These are phyloP conservation scores for Choreutis nemorana DNA, from an alignment of 2,888 invertebrate genomes.

Conservation along the genomic window DNA sequence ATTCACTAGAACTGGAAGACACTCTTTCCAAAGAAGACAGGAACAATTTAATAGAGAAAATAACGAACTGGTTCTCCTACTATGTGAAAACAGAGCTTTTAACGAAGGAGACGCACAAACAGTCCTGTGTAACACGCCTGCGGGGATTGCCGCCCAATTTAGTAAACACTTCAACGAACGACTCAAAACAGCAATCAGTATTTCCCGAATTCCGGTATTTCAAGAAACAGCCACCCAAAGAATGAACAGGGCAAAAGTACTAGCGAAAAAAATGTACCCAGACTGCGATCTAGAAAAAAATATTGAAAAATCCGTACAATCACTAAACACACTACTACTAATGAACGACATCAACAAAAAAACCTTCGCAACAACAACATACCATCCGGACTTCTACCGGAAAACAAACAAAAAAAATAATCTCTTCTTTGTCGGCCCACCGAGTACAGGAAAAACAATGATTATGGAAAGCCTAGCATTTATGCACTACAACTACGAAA, in stretches of 20 bases:
- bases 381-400: conserved; percentile 6
- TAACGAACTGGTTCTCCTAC: conserved; percentile 7
- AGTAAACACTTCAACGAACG: conserved; percentile 9
- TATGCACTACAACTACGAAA: conserved; percentile 13
- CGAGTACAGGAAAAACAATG: conserved; percentile 15
- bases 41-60: conserved; percentile 1
- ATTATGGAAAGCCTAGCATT: conserved; percentile 15
- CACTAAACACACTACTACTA: too few species aligned
- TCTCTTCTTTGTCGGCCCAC: conserved; percentile 12
- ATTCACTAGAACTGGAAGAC: too few species aligned
- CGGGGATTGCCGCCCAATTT: conserved; percentile 13
- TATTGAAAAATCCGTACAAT: too few species aligned
- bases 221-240: conserved; percentile 5
- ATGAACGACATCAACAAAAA: not conserved
- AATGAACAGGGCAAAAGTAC: conserved; percentile 6
- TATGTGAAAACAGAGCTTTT: conserved; percentile 11
- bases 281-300: too few species aligned
- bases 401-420: conserved; percentile 10
- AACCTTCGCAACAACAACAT: not conserved
- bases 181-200: conserved; percentile 9
- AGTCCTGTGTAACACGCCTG: conserved; percentile 9
- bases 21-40: too few species aligned
- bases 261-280: too few species aligned
- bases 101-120: conserved; percentile 11
- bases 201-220: conserved; percentile 12